Percentiles rank a stretch among this genome's conserved stretches.
Conservation (phyloP, 2,113 vertebrate genomes). For the Lontra canadensis region DNA sequence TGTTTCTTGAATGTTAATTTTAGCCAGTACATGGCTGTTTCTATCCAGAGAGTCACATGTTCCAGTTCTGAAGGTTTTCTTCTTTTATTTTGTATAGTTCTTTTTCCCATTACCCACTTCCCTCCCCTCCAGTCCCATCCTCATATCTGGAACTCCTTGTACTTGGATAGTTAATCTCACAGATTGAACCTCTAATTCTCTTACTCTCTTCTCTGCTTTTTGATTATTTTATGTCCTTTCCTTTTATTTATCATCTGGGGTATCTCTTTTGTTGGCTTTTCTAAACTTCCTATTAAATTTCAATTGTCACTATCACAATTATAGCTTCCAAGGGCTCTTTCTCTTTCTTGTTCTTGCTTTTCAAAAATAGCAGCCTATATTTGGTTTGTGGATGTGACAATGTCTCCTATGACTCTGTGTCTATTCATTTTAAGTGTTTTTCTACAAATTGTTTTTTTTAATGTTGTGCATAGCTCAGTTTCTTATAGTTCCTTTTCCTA, state of each 20-base stretch:
- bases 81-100: not conserved
- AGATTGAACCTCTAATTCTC: not conserved
- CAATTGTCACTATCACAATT: not conserved
- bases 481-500: not conserved
- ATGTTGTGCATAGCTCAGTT: not conserved
- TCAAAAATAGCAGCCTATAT: not conserved
- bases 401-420: not conserved
- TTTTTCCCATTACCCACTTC: not conserved
- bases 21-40: not conserved
- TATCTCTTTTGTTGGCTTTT: not conserved
- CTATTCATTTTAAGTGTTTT: not conserved
- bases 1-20: not conserved
- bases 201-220: not conserved
- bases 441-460: not conserved
- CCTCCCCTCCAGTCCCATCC: not conserved
- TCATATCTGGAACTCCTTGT: not conserved
- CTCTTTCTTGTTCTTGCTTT: not conserved
- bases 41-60: not conserved
- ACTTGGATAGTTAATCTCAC: not conserved
- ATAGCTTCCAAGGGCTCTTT: not conserved
- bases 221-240: not conserved
- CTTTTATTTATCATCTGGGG: not conserved
- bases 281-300: not conserved
- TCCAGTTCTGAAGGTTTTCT: not conserved
- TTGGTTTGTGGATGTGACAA: not conserved